Conservation (phyloP, 2,888 invertebrate genomes). For the Tricholauxania praeusta region DNA sequence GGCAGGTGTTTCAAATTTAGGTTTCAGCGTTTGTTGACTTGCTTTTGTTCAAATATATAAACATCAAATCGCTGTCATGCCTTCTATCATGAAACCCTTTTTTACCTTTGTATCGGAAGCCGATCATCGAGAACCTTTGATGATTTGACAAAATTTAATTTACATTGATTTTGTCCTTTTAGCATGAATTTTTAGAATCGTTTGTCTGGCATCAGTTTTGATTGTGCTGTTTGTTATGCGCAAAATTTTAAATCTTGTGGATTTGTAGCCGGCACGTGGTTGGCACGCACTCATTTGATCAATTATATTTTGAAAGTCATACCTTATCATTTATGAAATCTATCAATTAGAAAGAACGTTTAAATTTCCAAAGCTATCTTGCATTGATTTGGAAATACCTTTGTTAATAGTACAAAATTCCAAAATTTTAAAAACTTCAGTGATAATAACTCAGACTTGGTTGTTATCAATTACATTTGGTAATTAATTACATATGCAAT, state of each 20-base stretch:
- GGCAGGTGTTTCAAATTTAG: conserved; percentile 8
- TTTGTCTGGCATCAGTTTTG: conserved; percentile 19
- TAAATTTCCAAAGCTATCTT: too few relatives aligned
- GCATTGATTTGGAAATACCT: too few relatives aligned
- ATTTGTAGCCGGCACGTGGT: conserved; percentile 32
- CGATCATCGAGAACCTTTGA: conserved; percentile 1
- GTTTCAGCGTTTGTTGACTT: background rate
- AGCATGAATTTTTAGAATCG: background rate
- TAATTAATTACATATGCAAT: too few relatives aligned
- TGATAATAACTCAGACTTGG: too few relatives aligned
- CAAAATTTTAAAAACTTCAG: too few relatives aligned
- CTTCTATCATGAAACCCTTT: conserved; percentile 4
- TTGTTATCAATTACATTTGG: too few relatives aligned
- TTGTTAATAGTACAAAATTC: too few relatives aligned
- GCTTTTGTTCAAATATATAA: conserved; percentile 2
- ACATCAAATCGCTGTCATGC: background rate
- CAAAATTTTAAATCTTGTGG: conserved; percentile 25
- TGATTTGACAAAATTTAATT: conserved; percentile 23
- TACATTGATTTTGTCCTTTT: conserved; percentile 13
- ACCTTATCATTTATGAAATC: too few relatives aligned
- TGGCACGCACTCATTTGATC: conserved; percentile 26
- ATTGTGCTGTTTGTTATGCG: conserved; percentile 22
- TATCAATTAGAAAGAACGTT: too few relatives aligned
- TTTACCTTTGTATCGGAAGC: background rate
- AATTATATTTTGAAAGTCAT: background rate